Evolutionary conservation across 2,888 invertebrate species (phyloP).

Genomic region (Kuschelorhynchus macadamiae): DNA sequence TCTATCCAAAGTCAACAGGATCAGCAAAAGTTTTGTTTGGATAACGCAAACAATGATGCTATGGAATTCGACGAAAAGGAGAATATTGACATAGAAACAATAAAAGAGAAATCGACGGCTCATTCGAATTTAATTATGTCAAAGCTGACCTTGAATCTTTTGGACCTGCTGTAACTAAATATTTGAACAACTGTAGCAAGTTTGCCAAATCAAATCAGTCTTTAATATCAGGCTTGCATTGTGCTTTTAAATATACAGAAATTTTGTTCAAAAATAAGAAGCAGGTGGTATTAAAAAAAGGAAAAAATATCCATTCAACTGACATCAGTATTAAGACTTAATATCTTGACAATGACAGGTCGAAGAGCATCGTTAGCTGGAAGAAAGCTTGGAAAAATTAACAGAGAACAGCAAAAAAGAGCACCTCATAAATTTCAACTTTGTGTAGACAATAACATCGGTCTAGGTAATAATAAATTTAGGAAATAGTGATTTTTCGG

Average conservation of each 20-base stretch:
- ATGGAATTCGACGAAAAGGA: conserved; percentile 21
- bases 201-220: conserved; percentile 6
- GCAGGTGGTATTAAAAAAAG: conserved; percentile 13
- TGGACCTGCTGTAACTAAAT: conserved; percentile 23
- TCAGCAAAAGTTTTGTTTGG: neutral
- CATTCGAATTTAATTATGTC: conserved; percentile 22
- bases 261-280: conserved; percentile 12
- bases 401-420: conserved; percentile 25
- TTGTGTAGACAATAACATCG: conserved; percentile 29
- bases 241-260: conserved; percentile 8
- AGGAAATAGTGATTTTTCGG: conserved; percentile 10
- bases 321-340: conserved; percentile 30
- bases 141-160: conserved; percentile 16
- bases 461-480: conserved; percentile 28
- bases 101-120: conserved; percentile 23
- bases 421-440: conserved; percentile 30
- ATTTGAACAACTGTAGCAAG: conserved; percentile 18
- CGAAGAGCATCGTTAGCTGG: conserved; percentile 31
- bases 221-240: conserved; percentile 21
- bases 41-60: conserved; percentile 8
- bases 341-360: conserved; percentile 26
- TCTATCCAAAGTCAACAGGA: conserved; percentile 14
- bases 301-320: conserved; percentile 25
- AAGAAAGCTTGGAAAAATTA: conserved; percentile 22
- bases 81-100: conserved; percentile 26